These are phyloP conservation scores for Falco punctatus DNA, from an alignment of 2,113 vertebrate genomes.

Conservation along the genomic window DNA sequence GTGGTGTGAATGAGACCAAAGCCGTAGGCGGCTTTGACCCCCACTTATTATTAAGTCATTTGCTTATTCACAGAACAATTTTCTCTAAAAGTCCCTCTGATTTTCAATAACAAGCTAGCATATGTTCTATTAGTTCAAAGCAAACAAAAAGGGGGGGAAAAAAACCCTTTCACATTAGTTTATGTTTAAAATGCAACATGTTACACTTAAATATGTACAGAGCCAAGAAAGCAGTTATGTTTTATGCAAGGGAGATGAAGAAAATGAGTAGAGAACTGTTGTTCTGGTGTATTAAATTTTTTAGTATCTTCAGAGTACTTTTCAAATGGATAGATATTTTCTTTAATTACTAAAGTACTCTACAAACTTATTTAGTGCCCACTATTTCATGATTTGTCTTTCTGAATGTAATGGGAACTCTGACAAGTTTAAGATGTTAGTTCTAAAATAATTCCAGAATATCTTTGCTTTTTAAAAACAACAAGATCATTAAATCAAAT, in stretches of 20 bases:
- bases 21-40: background rate
- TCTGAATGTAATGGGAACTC: background rate
- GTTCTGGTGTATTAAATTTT: conserved; percentile 45
- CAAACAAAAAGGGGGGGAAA: conserved; percentile 16
- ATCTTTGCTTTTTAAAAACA: background rate
- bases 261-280: background rate
- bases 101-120: conserved; percentile 19
- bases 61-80: conserved; percentile 8
- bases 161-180: background rate
- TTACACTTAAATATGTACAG: conserved; percentile 32
- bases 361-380: background rate
- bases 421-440: background rate
- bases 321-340: background rate
- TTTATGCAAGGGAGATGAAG: conserved; percentile 34
- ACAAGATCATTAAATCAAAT: background rate
- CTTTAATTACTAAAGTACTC: background rate
- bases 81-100: conserved; percentile 5
- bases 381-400: background rate
- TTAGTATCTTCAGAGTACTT: background rate
- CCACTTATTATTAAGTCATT: background rate
- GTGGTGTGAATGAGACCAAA: background rate
- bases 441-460: background rate
- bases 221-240: background rate
- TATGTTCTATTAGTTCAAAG: conserved; percentile 55
- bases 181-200: conserved; percentile 46